These are phyloP conservation scores for Amblyraja radiata DNA, from an alignment of 2,797 vertebrate species.

Conservation along the genomic window DNA sequence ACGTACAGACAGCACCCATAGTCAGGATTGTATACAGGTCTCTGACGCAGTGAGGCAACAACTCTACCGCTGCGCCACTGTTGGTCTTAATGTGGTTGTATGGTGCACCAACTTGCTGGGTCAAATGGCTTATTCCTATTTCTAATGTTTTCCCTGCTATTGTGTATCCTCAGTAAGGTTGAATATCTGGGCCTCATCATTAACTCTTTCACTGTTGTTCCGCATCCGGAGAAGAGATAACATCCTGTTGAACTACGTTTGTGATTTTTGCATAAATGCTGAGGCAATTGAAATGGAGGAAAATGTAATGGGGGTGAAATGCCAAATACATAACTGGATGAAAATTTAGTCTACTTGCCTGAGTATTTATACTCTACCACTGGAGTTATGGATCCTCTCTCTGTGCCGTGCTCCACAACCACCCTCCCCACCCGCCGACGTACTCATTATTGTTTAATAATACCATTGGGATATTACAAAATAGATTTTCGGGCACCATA, in stretches of 20 bases:
- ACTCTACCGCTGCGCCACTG: too few species aligned
- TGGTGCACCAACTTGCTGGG: background rate
- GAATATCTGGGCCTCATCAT: background rate
- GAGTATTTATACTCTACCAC: background rate
- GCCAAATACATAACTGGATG: background rate
- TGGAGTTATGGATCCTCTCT: too few species aligned
- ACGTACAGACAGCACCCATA: too few species aligned
- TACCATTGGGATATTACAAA: constrained; percentile 21
- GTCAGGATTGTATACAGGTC: too few species aligned
- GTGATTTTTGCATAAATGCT: background rate
- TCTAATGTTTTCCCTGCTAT: background rate
- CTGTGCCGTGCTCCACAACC: too few species aligned
- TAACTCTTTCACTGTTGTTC: background rate
- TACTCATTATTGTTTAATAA: constrained; percentile 14
- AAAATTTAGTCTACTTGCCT: background rate
- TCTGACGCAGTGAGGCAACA: too few species aligned
- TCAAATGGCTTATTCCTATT: background rate
- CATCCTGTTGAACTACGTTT: background rate
- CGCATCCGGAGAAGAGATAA: background rate
- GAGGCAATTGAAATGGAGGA: background rate
- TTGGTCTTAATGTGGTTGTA: too few species aligned
- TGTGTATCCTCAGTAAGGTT: background rate
- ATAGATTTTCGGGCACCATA: background rate
- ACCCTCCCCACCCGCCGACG: background rate
- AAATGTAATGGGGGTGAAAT: background rate